These are phyloP conservation scores for Tetragnatha versicolor DNA, from an alignment of 1,140 invertebrate genomes.

Conservation along the genomic window DNA sequence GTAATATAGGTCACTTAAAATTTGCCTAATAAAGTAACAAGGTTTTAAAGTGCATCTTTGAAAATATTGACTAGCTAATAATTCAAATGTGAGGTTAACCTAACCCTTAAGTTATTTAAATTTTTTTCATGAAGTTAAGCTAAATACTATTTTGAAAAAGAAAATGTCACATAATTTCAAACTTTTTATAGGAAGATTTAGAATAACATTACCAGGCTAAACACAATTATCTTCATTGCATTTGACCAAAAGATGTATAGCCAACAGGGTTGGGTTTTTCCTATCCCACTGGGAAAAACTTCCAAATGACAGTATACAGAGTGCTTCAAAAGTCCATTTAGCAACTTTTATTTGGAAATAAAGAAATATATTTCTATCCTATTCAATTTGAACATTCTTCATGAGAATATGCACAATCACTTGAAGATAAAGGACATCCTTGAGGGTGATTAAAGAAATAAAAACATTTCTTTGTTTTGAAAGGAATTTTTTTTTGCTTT, in stretches of 20 bases:
- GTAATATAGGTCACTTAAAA: no score
- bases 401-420: background rate
- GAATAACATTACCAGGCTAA: no score
- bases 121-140: no score
- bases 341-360: no score
- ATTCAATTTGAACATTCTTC: background rate
- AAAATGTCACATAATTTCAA: no score
- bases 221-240: background rate
- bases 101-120: no score
- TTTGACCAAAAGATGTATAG: background rate
- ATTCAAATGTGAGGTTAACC: no score
- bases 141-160: no score
- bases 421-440: background rate
- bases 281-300: background rate
- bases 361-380: background rate
- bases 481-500: background rate
- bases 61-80: no score
- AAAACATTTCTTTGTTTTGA: background rate
- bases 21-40: no score
- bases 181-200: no score
- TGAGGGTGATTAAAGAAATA: constrained; percentile 3
- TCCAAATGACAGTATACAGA: background rate
- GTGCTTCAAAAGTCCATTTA: background rate
- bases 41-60: no score
- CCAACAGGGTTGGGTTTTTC: background rate